Evolutionary conservation across 2,797 vertebrate species (phyloP).

Genomic region (Fratercula arctica): DNA sequence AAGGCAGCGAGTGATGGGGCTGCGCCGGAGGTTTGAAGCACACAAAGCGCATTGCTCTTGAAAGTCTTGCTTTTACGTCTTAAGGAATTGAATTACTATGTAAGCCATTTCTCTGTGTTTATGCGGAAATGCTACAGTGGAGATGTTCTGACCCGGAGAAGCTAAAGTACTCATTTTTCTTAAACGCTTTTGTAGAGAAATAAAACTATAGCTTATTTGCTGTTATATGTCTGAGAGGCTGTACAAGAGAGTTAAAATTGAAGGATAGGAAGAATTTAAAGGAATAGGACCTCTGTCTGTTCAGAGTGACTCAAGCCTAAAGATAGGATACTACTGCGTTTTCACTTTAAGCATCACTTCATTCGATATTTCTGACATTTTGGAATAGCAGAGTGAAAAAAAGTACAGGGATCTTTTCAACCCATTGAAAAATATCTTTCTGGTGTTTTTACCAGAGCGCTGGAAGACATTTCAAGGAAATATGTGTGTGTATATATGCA

Average conservation of each 20-base stretch:
- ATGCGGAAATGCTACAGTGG: neutral
- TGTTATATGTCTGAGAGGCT: neutral
- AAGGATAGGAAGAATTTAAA: conserved; percentile 33
- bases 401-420: neutral
- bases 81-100: neutral
- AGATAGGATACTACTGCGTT: neutral
- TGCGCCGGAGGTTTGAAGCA: neutral
- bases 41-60: neutral
- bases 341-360: conserved; percentile 5
- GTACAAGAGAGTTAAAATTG: neutral
- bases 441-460: conserved; percentile 1
- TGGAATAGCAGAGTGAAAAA: neutral
- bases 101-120: neutral
- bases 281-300: neutral
- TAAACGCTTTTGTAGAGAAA: neutral
- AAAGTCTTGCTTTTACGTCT: neutral
- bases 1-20: neutral
- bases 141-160: neutral
- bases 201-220: neutral
- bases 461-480: conserved; percentile 28
- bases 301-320: conserved; percentile 8
- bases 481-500: neutral
- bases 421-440: conserved; percentile 19
- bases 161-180: neutral
- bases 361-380: conserved; percentile 27